Evolutionary conservation across 2,113 vertebrate species (phyloP).

Genomic region (Numenius arquata): DNA sequence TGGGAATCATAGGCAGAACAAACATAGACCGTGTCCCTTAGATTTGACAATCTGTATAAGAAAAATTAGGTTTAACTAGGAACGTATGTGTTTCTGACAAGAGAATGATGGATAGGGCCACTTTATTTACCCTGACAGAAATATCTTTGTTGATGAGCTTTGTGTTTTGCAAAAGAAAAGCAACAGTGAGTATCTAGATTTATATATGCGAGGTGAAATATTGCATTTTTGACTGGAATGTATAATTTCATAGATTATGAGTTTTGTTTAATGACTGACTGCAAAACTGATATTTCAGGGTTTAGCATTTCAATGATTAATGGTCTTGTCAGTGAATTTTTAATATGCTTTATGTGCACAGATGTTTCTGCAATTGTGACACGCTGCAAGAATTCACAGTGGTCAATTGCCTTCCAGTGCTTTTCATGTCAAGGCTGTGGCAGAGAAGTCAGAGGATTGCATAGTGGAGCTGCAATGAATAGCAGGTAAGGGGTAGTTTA

Average conservation of each 20-base stretch:
- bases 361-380: slow-evolving; percentile 42
- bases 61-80: slow-evolving; percentile 56
- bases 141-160: slow-evolving; percentile 20
- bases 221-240: slow-evolving; percentile 33
- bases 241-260: slow-evolving; percentile 55
- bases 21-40: background rate
- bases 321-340: slow-evolving; percentile 22
- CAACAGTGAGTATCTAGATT: slow-evolving; percentile 7
- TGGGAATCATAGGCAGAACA: background rate
- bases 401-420: slow-evolving; percentile 12
- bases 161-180: slow-evolving; percentile 22
- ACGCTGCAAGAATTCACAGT: slow-evolving; percentile 5
- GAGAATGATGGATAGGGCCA: slow-evolving; percentile 40
- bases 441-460: background rate
- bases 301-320: slow-evolving; percentile 55
- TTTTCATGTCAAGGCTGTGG: background rate
- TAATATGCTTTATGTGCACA: slow-evolving; percentile 10
- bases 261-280: slow-evolving; percentile 57
- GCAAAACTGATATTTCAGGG: slow-evolving; percentile 41
- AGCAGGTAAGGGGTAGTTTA: background rate
- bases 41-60: slow-evolving; percentile 8
- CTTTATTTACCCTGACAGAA: slow-evolving; percentile 49
- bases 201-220: slow-evolving; percentile 24
- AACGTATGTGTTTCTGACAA: slow-evolving; percentile 28
- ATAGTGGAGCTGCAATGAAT: background rate